These are phyloP conservation scores for Rhinolophus ferrumequinum DNA, from an alignment of 2,113 vertebrate species.

Conservation along the genomic window DNA sequence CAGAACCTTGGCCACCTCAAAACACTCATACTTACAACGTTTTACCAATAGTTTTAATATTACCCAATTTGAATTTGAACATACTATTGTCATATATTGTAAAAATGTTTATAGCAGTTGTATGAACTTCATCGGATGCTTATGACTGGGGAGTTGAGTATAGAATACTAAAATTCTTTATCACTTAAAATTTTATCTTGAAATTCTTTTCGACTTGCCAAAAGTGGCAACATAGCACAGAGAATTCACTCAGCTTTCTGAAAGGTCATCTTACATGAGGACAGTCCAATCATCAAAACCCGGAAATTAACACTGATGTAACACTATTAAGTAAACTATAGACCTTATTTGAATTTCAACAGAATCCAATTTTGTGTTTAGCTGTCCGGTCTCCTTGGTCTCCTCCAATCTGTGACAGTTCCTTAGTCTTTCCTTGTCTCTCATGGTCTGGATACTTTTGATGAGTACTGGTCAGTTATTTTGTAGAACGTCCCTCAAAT, in stretches of 20 bases:
- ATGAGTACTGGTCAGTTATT: background rate
- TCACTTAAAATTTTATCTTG: background rate
- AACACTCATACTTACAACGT: conserved; percentile 4
- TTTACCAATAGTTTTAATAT: background rate
- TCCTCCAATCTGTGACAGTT: background rate
- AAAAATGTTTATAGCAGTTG: background rate
- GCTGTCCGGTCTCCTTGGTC: background rate
- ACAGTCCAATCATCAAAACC: background rate
- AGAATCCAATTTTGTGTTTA: background rate
- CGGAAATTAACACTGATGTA: background rate
- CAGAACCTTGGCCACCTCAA: conserved; percentile 2
- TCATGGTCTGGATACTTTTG: background rate
- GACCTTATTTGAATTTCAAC: background rate
- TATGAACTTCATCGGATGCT: background rate
- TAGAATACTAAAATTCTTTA: conserved; percentile 25
- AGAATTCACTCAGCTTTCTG: background rate
- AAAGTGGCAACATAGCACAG: background rate
- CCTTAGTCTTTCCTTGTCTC: background rate
- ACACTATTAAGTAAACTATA: background rate
- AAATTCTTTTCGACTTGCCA: conserved; percentile 18
- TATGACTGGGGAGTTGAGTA: background rate
- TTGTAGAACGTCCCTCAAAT: background rate
- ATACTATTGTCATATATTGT: background rate
- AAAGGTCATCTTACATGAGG: background rate
- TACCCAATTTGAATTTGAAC: background rate